Conservation (phyloP, 2,113 vertebrate genomes). For the Odontesthes bonariensis region DNA sequence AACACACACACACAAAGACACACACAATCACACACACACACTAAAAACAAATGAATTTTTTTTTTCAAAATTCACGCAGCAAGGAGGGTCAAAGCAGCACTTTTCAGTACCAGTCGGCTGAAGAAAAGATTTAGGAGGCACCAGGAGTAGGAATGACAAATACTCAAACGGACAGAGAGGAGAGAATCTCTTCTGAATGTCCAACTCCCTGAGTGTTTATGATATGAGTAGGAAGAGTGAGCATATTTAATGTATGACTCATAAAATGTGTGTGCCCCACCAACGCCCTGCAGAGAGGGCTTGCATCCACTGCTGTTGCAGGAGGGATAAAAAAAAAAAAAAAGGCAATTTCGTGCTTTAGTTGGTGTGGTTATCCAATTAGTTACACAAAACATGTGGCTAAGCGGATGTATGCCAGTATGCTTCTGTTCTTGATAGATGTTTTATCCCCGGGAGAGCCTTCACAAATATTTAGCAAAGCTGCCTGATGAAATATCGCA, state of each 20-base stretch:
- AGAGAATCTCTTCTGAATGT: slow-evolving; percentile 52
- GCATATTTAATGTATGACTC: slow-evolving; percentile 82
- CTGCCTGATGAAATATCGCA: slow-evolving; percentile 76
- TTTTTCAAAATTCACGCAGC: not conserved
- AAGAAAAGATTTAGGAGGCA: slow-evolving; percentile 43
- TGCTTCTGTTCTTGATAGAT: slow-evolving; percentile 70
- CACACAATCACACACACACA: slow-evolving; percentile 24
- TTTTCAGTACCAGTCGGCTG: slow-evolving; percentile 42
- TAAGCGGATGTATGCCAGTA: slow-evolving; percentile 73
- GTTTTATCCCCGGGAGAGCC: slow-evolving; percentile 67
- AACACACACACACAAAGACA: slow-evolving; percentile 23
- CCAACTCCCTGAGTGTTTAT: slow-evolving; percentile 70
- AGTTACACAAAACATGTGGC: slow-evolving; percentile 80
- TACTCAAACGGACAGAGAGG: slow-evolving; percentile 43
- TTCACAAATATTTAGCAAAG: slow-evolving; percentile 64
- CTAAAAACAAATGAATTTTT: not conserved
- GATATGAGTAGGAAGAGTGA: slow-evolving; percentile 78
- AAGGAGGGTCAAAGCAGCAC: slow-evolving; percentile 38
- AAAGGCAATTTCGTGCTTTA: slow-evolving; percentile 81
- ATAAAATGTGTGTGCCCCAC: slow-evolving; percentile 78
- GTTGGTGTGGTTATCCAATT: slow-evolving; percentile 84
- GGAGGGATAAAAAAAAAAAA: slow-evolving; percentile 64
- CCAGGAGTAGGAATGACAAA: slow-evolving; percentile 40
- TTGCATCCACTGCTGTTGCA: slow-evolving; percentile 75
- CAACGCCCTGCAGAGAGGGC: slow-evolving; percentile 76